phyloP scores from a whole-genome alignment of 2,113 vertebrate species.

The Anser cygnoides region DNA sequence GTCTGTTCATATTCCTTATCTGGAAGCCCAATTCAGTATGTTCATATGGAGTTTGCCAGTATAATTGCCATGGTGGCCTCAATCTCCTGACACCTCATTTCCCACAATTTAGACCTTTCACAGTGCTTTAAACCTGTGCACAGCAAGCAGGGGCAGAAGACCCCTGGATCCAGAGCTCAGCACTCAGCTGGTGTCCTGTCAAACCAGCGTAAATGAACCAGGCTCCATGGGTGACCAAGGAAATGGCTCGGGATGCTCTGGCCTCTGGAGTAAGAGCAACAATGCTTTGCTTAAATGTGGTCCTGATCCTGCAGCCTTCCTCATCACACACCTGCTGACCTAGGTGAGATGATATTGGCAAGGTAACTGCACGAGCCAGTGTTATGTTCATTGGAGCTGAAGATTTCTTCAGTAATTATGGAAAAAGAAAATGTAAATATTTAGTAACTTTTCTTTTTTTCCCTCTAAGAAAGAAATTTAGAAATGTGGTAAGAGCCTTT shows the following conservation, averaged over 20 bases:
- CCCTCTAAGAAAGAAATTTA: not conserved
- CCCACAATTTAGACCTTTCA: not conserved
- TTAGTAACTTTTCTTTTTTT: not conserved
- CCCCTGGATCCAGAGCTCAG: not conserved
- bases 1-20: rapidly evolving
- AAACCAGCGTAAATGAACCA: not conserved
- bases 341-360: rapidly evolving
- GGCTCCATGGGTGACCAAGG: not conserved
- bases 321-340: rapidly evolving
- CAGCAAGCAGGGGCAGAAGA: not conserved
- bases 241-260: not conserved
- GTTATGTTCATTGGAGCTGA: not conserved
- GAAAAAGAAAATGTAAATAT: not conserved
- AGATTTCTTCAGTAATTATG: not conserved
- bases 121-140: not conserved
- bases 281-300: rapidly evolving
- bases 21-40: not conserved
- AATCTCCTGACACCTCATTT: not conserved
- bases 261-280: not conserved
- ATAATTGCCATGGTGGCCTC: not conserved
- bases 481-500: not conserved
- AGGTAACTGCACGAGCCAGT: not conserved
- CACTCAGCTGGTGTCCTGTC: not conserved
- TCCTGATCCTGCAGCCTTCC: not conserved
- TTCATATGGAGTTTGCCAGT: not conserved